Percentiles rank a stretch among this genome's conserved stretches.
Conservation (phyloP, 2,113 vertebrate species). For the Corythoichthys intestinalis region DNA sequence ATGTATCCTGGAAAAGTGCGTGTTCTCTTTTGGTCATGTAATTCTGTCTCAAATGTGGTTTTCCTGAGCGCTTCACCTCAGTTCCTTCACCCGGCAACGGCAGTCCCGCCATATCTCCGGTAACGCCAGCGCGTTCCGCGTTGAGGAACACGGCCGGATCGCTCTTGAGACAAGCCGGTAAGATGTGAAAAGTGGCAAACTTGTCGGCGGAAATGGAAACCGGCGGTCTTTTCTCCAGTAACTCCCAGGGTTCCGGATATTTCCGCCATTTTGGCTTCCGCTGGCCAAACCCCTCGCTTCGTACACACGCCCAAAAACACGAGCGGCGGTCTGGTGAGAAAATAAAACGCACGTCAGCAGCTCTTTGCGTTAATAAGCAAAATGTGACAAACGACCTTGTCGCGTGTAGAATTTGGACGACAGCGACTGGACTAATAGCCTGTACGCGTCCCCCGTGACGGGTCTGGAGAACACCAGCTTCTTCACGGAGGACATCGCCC, state of each 20-base stretch:
- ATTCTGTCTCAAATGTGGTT: constrained; percentile 13
- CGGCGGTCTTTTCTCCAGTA: constrained; percentile 27
- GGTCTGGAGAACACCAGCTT: constrained; percentile 73
- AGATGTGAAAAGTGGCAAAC: constrained; percentile 13
- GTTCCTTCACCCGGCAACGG: constrained; percentile 52
- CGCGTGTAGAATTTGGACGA: constrained; percentile 79
- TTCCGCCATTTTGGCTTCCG: constrained; percentile 54
- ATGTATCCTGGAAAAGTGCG: constrained; percentile 77
- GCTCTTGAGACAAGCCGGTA: constrained; percentile 66
- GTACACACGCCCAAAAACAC: constrained; percentile 35
- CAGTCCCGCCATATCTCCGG: constrained; percentile 28
- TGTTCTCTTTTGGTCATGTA: not conserved
- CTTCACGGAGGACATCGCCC: constrained; percentile 80
- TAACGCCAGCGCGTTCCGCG: constrained; percentile 54
- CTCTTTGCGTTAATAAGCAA: not conserved
- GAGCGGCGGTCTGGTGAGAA: constrained; percentile 36
- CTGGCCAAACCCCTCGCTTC: constrained; percentile 50
- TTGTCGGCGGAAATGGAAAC: too few relatives aligned
- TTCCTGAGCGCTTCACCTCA: constrained; percentile 39
- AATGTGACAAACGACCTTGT: not conserved
- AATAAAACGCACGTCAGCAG: too few relatives aligned
- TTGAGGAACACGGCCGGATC: constrained; percentile 60
- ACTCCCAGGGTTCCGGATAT: constrained; percentile 60
- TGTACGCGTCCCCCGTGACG: constrained; percentile 70
- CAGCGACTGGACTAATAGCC: constrained; percentile 80